Evolutionary conservation across 2,113 vertebrate species (phyloP).

Genomic region (Psettodes erumei): DNA sequence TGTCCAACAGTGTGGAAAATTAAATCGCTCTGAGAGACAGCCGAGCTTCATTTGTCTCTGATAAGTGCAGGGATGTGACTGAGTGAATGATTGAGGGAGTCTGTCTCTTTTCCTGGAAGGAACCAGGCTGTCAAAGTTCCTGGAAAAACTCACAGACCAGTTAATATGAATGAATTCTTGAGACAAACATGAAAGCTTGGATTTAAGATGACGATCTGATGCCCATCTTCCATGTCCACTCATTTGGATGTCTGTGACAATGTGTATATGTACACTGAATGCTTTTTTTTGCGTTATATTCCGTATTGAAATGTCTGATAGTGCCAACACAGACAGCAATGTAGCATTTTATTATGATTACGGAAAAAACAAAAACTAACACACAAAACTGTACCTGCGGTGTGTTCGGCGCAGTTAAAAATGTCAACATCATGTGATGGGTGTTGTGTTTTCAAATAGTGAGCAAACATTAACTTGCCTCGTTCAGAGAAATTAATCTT

Average conservation of each 20-base stretch:
- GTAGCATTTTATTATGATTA: no score
- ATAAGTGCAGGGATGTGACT: slow-evolving; percentile 23
- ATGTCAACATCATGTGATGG: no score
- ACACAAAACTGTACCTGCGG: no score
- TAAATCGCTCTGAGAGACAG: slow-evolving; percentile 55
- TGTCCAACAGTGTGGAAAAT: slow-evolving; percentile 75
- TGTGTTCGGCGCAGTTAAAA: no score
- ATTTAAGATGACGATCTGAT: neutral
- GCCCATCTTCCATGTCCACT: neutral
- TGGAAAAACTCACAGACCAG: slow-evolving; percentile 23
- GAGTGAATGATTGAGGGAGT: slow-evolving; percentile 54
- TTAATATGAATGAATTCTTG: slow-evolving; percentile 3
- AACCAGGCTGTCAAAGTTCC: slow-evolving; percentile 41
- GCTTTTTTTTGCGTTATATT: neutral
- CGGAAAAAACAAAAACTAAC: no score
- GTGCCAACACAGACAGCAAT: neutral
- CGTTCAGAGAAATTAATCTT: neutral
- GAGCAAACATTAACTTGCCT: no score
- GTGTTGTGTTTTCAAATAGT: neutral
- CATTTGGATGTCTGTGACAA: neutral
- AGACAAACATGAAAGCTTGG: neutral
- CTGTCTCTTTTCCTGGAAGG: slow-evolving; percentile 42
- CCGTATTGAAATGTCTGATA: neutral
- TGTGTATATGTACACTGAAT: neutral
- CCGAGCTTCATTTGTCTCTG: slow-evolving; percentile 49